These are phyloP conservation scores for Listronotus bonariensis DNA, from an alignment of 1,140 invertebrate species.

Conservation along the genomic window DNA sequence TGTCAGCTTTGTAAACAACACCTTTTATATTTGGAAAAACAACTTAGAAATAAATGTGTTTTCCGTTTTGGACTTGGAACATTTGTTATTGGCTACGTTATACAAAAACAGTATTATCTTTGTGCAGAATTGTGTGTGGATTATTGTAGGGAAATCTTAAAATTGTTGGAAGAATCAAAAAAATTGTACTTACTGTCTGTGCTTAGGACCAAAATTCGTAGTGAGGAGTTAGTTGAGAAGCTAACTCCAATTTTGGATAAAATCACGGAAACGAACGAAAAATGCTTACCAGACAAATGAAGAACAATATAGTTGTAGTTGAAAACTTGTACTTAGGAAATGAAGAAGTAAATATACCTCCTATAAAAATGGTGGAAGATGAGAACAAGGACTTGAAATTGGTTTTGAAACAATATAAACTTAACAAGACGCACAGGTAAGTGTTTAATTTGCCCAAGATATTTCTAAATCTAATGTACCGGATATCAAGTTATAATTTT, in stretches of 20 bases:
- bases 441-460: no score
- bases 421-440: conserved; percentile 41
- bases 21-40: conserved; percentile 50
- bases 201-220: conserved; percentile 46
- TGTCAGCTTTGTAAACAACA: conserved; percentile 57
- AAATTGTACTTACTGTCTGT: conserved; percentile 44
- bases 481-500: no score
- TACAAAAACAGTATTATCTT: conserved; percentile 49
- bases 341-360: conserved; percentile 1
- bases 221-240: conserved; percentile 29
- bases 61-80: conserved; percentile 46
- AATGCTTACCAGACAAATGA: conserved; percentile 11
- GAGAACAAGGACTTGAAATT: conserved; percentile 23
- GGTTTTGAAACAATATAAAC: conserved; percentile 37
- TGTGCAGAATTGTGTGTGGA: conserved; percentile 50
- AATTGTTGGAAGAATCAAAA: conserved; percentile 40
- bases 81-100: conserved; percentile 45
- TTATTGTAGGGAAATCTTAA: conserved; percentile 40
- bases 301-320: conserved; percentile 44
- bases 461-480: no score
- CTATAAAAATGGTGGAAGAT: conserved; percentile 3
- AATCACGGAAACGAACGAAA: conserved; percentile 39
- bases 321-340: conserved; percentile 38
- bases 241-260: conserved; percentile 43
- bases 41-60: conserved; percentile 45